A percentile compares a stretch with the other conserved stretches of the same genome.
These are phyloP conservation scores for Lasius platythorax DNA, from an alignment of 2,888 invertebrate genomes.

Conservation along the genomic window DNA sequence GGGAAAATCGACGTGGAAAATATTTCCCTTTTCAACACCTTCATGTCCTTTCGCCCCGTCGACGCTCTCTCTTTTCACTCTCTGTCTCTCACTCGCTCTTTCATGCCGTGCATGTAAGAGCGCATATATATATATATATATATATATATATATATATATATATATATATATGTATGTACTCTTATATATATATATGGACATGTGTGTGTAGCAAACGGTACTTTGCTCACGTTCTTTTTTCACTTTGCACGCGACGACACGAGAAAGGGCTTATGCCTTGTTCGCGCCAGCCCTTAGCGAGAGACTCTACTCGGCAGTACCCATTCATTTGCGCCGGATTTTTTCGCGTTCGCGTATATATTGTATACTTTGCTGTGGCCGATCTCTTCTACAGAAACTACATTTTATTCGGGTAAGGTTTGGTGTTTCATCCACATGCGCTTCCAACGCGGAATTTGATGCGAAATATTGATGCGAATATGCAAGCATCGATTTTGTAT, in stretches of 20 bases:
- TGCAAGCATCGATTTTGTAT: conserved; percentile 3
- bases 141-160: conserved; percentile 3
- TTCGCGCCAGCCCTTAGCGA: conserved; percentile 69
- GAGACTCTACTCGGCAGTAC: conserved; percentile 57
- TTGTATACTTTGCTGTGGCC: conserved; percentile 6
- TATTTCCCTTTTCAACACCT: conserved; percentile 64
- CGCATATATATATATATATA: conserved; percentile 36
- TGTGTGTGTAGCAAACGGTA: conserved; percentile 44
- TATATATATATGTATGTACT: no score
- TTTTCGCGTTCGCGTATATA: conserved; percentile 21
- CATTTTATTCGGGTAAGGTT: conserved; percentile 32
- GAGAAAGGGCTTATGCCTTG: conserved; percentile 74
- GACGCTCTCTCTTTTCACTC: conserved; percentile 41
- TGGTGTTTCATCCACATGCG: conserved; percentile 1
- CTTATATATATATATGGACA: conserved; percentile 22
- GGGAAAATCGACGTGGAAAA: conserved; percentile 71
- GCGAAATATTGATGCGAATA: background rate
- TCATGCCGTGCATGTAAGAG: background rate
- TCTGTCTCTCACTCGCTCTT: background rate
- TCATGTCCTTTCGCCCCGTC: conserved; percentile 24
- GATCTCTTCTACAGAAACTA: background rate
- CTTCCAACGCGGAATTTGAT: background rate
- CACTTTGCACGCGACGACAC: conserved; percentile 67
- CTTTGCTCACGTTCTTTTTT: conserved; percentile 68
- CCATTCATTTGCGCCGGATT: conserved; percentile 69